Base-by-base conservation (phyloP, 35 echinoderm and acorn worm species). In the Ophiothrix spiculata region DNA sequence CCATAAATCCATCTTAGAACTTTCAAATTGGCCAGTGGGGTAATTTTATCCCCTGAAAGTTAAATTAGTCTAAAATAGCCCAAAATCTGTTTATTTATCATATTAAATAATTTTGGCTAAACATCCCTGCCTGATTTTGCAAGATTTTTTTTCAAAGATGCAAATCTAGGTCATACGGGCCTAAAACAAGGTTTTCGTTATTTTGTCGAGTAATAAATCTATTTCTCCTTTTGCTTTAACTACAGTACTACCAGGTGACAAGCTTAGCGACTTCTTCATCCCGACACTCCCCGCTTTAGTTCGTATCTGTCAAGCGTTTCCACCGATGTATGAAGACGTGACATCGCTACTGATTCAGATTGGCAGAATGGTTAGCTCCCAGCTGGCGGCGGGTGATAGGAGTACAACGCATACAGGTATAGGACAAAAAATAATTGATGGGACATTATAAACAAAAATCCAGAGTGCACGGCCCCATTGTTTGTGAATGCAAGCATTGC, bases 311-410 rank as follows among this genome's bases (percentile, higher is more conserved):
- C 89, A 78, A 78, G 96, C 96, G 32, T 99, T 99, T 36, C 96
- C 96, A 73, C 96, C 96, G 4, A 84, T 99, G 37, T 99, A 99
- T 69, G 96, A 99, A 36, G 96, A 99, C 78, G 83, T 94, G 31
- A 92, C 92, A 36, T 99, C 96, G 0, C 54, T 99, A 15, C 80
- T 99, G 16, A 76, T 88, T 32, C 96, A 99, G 54, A 82, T 99
- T 16, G 96, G 96, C 0, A 79, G 92, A 21, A 87, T 99, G 35
- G 90, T 88, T 35, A 75, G 76, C 21, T 94, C 96, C 32, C 56
- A 86, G 21, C 35, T 99, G 75, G 88, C 92, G 17, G 83, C 87
- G 33, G 63, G 34, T 19, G 86, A 87, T 16, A 93, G 80, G 36
- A 91, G 75, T 29, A 90, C 93, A 29, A 64, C 73, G 32, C 40